Evolutionary conservation across 2,888 invertebrate species (phyloP).

Genomic region (Lasioglossum villosulum): DNA sequence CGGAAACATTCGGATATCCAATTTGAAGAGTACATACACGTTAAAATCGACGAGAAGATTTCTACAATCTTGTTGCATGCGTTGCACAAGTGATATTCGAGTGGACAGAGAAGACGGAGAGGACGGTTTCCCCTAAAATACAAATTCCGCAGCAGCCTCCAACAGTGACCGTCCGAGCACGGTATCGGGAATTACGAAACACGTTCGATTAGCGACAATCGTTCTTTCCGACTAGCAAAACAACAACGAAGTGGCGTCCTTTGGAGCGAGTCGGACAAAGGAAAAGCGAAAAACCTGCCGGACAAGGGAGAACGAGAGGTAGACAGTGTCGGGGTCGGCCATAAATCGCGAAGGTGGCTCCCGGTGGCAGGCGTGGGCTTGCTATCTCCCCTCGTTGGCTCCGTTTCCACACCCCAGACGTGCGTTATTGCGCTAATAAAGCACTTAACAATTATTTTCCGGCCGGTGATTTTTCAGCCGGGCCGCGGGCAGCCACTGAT

Average conservation of each 20-base stretch:
- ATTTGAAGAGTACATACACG: background rate
- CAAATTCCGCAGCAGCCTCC: background rate
- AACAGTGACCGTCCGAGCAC: background rate
- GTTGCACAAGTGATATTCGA: background rate
- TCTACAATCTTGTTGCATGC: background rate
- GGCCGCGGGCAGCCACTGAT: conserved; percentile 58
- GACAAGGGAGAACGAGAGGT: conserved; percentile 1
- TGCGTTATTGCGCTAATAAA: conserved; percentile 72
- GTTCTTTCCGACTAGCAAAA: background rate
- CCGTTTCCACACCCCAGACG: conserved; percentile 62
- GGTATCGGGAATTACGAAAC: background rate
- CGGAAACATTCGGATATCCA: background rate
- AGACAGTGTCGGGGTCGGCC: conserved; percentile 18
- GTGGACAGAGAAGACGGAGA: background rate
- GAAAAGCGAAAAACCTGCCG: background rate
- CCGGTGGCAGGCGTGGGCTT: conserved; percentile 11
- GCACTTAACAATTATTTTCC: conserved; percentile 74
- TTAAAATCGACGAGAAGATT: background rate
- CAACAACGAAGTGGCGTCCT: background rate
- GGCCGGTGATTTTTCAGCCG: conserved; percentile 72
- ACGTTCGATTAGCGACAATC: conserved; percentile 7
- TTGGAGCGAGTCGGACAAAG: background rate
- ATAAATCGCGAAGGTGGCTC: conserved; percentile 52
- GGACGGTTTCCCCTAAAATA: background rate
- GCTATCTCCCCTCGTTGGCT: conserved; percentile 63